phyloP scores from a whole-genome alignment of 2,797 vertebrate species.

The Cynodonichthys magdalenae region DNA sequence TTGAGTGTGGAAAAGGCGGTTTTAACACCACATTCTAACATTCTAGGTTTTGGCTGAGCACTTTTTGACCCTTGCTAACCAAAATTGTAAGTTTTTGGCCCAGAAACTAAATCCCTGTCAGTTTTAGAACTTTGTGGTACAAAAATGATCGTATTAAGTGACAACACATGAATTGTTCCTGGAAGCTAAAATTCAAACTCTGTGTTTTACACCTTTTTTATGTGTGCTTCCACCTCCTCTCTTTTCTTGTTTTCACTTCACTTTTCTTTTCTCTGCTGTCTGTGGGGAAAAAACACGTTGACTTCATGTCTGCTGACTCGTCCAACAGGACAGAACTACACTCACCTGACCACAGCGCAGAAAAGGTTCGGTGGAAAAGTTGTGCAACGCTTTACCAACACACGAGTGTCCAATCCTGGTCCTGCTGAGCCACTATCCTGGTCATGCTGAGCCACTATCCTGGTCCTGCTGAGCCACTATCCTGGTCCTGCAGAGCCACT shows the following conservation, averaged over 20 bases:
- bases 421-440: too few species aligned
- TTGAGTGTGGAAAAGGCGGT: too few species aligned
- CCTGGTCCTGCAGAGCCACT: too few species aligned
- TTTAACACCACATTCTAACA: too few species aligned
- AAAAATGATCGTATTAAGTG: neutral
- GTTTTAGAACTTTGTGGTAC: constrained; percentile 18
- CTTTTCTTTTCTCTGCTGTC: constrained; percentile 28
- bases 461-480: too few species aligned
- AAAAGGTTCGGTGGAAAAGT: neutral
- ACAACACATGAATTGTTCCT: constrained; percentile 6
- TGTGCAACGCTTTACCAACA: too few species aligned
- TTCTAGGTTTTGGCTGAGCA: too few species aligned
- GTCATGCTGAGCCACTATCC: too few species aligned
- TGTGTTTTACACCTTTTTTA: constrained; percentile 33
- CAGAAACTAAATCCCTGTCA: constrained; percentile 26
- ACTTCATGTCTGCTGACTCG: constrained; percentile 32
- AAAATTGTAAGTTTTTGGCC: too few species aligned
- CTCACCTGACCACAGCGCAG: constrained; percentile 44
- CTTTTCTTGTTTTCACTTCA: neutral
- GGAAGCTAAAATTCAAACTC: constrained; percentile 23
- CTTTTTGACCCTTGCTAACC: too few species aligned
- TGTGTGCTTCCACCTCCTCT: constrained; percentile 3
- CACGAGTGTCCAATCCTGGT: too few species aligned
- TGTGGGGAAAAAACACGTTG: constrained; percentile 54
- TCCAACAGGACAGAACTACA: constrained; percentile 57